Evolutionary conservation across 1,140 invertebrate species (phyloP).

Genomic region (Listronotus bonariensis): DNA sequence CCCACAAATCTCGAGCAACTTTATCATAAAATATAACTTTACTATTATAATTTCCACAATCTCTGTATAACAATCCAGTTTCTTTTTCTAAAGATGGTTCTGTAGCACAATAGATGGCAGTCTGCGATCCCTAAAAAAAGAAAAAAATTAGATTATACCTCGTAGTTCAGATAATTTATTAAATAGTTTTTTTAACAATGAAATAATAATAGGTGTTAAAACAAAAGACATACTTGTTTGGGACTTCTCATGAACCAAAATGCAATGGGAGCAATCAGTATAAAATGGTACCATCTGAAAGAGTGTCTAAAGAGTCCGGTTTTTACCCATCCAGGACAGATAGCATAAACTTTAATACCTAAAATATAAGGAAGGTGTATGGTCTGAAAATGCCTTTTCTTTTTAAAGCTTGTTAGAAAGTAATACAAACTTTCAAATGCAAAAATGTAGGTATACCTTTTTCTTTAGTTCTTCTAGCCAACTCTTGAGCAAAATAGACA

Average conservation of each 20-base stretch:
- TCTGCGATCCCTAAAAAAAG: conserved; percentile 68
- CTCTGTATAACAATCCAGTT: conserved; percentile 71
- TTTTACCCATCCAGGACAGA: conserved; percentile 85
- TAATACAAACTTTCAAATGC: no score
- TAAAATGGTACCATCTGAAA: conserved; percentile 71
- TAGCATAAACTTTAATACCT: conserved; percentile 66
- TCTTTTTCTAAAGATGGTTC: conserved; percentile 66
- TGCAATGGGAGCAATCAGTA: conserved; percentile 70
- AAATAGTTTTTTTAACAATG: not conserved
- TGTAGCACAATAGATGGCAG: conserved; percentile 75
- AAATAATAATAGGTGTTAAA: no score
- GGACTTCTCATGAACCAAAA: conserved; percentile 73
- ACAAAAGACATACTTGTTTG: conserved; percentile 65
- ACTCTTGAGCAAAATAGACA: conserved; percentile 68
- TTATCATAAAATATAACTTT: conserved; percentile 66
- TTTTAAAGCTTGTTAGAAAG: no score
- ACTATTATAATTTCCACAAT: conserved; percentile 70
- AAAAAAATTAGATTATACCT: no score
- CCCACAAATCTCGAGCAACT: conserved; percentile 71
- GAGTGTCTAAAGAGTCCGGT: conserved; percentile 74
- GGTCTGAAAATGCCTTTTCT: no score
- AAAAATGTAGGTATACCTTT: no score
- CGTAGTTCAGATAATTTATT: no score
- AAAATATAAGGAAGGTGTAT: not conserved
- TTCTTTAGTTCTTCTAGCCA: conserved; percentile 63